Evolutionary conservation across 2,797 vertebrate genomes (phyloP), one percentile per base, ranked within the genome.

Genomic region (Scarus forsteni): DNA sequence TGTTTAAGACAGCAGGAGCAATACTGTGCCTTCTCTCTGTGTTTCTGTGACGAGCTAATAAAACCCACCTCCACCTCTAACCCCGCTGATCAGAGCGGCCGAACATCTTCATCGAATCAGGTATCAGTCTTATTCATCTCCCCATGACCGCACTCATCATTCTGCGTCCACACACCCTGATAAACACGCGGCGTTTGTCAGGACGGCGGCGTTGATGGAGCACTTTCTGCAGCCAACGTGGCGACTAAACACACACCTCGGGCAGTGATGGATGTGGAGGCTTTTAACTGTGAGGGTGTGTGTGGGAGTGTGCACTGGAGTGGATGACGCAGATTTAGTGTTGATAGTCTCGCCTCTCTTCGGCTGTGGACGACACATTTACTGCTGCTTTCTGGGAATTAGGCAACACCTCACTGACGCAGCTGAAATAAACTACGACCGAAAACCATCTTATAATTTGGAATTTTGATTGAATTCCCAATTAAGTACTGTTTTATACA

Each of bases 151-250:
- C 46, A 66, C 60, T 77, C 76, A 79, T 77, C 74, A 67, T 60
- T 72, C 74, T 58, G 43, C 16, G 13, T 14, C 13, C 1, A 38
- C 60, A 45, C 34, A 38, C 35, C 71, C 68, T 68, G 49, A 66
- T 6, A 68, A 19, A 49, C 66, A 78, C 81, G 79, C 84, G 67
- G 69, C 66, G 57, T 57, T 46, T 72, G 69, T 70, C 81, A 73
- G 66, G 44, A 81, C 60, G 84, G 79, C 71, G 81, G 46, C 35
- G 71, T 63, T 85, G 91, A 92, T 85, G 77, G 83, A 91, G 80
- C 78, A 76, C 87, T 83, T 84, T 71, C 35, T 52, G 74, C 80
- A 75, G 77, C 80, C 84, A 87, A 82, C 85, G 76, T 75, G 74
- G 80, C 81, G 73, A 60, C 85, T 87, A 78, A 85, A 85, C 85